phyloP scores from a whole-genome alignment of 2,797 vertebrate genomes.

The Acanthis flammea region DNA sequence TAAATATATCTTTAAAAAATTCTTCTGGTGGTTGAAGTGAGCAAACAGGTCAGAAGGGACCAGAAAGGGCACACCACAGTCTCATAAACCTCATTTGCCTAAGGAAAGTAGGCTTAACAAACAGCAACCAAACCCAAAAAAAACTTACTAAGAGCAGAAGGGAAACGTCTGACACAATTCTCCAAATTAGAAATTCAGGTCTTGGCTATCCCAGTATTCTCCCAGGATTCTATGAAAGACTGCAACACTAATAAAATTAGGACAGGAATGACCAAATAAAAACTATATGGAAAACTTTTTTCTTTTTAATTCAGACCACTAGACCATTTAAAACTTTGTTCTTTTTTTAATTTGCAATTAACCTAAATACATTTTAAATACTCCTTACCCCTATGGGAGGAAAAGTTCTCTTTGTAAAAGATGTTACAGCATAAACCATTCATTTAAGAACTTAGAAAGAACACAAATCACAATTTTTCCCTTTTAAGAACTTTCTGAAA shows the following conservation, averaged over 20 bases:
- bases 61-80: not conserved
- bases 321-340: constrained; percentile 49
- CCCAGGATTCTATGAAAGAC: constrained; percentile 26
- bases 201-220: constrained; percentile 24
- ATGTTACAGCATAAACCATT: not conserved
- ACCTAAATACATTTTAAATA: constrained; percentile 61
- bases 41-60: not conserved
- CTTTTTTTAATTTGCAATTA: constrained; percentile 68
- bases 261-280: constrained; percentile 47
- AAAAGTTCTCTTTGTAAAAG: constrained; percentile 14
- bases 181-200: constrained; percentile 44
- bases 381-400: constrained; percentile 13
- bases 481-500: not conserved
- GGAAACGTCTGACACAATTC: constrained; percentile 28
- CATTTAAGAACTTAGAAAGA: not conserved
- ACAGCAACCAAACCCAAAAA: not conserved
- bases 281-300: constrained; percentile 12
- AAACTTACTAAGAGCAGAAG: not conserved
- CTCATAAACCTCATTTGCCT: not conserved
- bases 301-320: constrained; percentile 42
- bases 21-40: not conserved
- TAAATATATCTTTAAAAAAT: not conserved
- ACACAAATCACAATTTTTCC: not conserved
- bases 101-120: not conserved
- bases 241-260: constrained; percentile 43